Percentiles rank a stretch among this genome's conserved stretches.
These are phyloP conservation scores for Nyctibius grandis DNA, from an alignment of 2,797 vertebrate genomes.

Conservation along the genomic window DNA sequence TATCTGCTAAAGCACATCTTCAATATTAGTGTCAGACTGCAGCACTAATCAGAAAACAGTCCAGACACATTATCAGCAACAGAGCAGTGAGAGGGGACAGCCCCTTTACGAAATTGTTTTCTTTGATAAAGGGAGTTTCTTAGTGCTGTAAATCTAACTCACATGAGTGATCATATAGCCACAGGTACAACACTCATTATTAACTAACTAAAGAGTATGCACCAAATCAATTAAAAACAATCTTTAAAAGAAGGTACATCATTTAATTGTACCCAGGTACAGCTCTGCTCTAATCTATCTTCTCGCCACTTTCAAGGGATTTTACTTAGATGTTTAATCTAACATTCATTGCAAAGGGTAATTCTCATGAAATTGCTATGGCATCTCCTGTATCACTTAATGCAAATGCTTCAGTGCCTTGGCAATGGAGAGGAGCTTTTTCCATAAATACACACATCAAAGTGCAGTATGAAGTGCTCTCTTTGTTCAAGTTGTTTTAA, in stretches of 20 bases:
- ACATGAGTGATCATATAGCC: conserved; percentile 62
- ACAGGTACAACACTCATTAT: conserved; percentile 68
- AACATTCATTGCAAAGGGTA: conserved; percentile 71
- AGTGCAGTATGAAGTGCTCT: conserved; percentile 41
- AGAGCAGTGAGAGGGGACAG: conserved; percentile 57
- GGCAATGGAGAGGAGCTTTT: conserved; percentile 59
- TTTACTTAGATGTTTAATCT: conserved; percentile 71
- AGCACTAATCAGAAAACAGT: conserved; percentile 72
- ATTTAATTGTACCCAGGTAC: conserved; percentile 68
- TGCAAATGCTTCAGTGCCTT: conserved; percentile 69
- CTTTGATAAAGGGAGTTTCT: conserved; percentile 62
- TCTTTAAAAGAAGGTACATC: conserved; percentile 71
- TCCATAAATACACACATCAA: conserved; percentile 66
- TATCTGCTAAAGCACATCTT: conserved; percentile 38
- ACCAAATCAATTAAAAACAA: conserved; percentile 77
- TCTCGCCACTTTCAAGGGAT: conserved; percentile 66
- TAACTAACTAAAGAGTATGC: conserved; percentile 70
- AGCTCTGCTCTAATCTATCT: conserved; percentile 69
- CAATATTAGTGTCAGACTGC: conserved; percentile 7
- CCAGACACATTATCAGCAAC: conserved; percentile 62
- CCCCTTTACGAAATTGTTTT: conserved; percentile 71
- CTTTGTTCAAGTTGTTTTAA: conserved; percentile 50
- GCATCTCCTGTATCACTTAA: conserved; percentile 68
- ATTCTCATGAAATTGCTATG: conserved; percentile 71
- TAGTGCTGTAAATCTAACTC: conserved; percentile 64